phyloP scores from a whole-genome alignment of 2,888 invertebrate species.

The Dichetophora obliterata region DNA sequence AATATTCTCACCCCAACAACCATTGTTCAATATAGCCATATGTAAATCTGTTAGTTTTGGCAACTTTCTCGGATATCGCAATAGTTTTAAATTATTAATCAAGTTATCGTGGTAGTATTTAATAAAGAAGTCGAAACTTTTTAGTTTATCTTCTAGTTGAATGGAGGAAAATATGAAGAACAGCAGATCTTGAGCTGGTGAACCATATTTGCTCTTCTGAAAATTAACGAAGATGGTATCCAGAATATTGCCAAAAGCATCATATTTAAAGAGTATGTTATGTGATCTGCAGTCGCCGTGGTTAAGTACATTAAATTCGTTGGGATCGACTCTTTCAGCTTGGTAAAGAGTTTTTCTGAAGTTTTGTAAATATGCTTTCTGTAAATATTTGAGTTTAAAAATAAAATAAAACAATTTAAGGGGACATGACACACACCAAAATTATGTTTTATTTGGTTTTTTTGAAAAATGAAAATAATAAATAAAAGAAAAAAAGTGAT shows the following conservation, averaged over 20 bases:
- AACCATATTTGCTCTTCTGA: conserved; percentile 53
- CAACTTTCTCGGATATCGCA: conserved; percentile 54
- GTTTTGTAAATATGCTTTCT: conserved; percentile 53
- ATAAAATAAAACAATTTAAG: neutral
- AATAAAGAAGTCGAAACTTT: conserved; percentile 58
- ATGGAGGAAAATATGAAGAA: conserved; percentile 59
- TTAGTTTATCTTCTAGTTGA: conserved; percentile 52
- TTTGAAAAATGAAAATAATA: too few relatives aligned
- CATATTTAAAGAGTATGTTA: conserved; percentile 57
- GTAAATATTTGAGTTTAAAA: neutral
- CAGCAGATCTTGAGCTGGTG: conserved; percentile 58
- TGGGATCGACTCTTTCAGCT: conserved; percentile 29
- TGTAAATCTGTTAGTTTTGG: conserved; percentile 61
- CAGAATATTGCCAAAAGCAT: conserved; percentile 51
- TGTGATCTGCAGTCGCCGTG: conserved; percentile 60
- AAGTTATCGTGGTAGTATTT: conserved; percentile 58
- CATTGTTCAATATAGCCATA: conserved; percentile 54
- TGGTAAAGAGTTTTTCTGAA: conserved; percentile 42
- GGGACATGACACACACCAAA: too few relatives aligned
- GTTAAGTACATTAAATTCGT: conserved; percentile 55
- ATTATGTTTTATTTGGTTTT: too few relatives aligned
- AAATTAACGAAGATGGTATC: conserved; percentile 58
- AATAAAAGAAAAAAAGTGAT: too few relatives aligned
- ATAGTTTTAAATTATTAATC: conserved; percentile 49
- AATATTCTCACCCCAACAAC: conserved; percentile 56